Conservation (phyloP, 1,140 invertebrate species). For the Physella acuta region DNA sequence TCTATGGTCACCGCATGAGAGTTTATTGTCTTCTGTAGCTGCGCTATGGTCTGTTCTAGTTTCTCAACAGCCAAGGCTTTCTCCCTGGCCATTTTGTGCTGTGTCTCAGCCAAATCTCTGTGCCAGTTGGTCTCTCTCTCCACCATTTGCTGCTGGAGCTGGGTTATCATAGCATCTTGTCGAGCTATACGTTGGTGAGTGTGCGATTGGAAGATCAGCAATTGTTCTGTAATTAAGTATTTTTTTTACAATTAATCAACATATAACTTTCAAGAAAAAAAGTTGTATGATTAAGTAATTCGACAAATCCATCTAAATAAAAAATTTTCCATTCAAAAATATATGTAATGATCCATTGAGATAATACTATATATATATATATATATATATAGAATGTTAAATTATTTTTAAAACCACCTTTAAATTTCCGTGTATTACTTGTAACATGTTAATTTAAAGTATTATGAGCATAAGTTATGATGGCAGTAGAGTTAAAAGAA, state of each 20-base stretch:
- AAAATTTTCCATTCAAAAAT: too few species aligned
- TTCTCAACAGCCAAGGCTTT: background rate
- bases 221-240: constrained; percentile 9
- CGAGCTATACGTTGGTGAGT: constrained; percentile 16
- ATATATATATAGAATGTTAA: too few species aligned
- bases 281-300: background rate
- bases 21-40: background rate
- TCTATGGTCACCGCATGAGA: background rate
- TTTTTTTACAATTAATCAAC: too few species aligned
- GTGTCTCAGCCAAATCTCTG: background rate
- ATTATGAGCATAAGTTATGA: too few species aligned
- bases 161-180: constrained; percentile 16
- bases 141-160: constrained; percentile 13
- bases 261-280: too few species aligned
- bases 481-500: too few species aligned
- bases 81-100: constrained; percentile 15
- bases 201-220: constrained; percentile 26
- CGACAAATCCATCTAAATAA: too few species aligned
- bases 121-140: constrained; percentile 17
- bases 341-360: too few species aligned
- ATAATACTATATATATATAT: too few species aligned
- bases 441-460: too few species aligned
- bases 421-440: too few species aligned
- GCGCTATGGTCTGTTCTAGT: constrained; percentile 3
- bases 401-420: too few species aligned